Evolutionary conservation across 2,888 invertebrate species (phyloP).

Genomic region (Pachydiplax longipennis): DNA sequence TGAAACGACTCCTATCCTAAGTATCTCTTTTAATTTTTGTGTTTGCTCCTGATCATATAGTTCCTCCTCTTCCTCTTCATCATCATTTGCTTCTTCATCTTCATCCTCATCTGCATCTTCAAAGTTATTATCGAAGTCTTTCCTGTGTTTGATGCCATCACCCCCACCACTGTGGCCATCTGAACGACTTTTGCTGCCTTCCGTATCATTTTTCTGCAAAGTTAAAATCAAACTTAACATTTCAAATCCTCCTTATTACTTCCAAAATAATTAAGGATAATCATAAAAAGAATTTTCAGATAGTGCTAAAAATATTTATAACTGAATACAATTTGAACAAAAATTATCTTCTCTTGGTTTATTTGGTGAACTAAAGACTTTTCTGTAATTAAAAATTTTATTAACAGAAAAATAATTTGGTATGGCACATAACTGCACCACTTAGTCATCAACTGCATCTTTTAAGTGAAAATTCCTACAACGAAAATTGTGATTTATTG

Average conservation of each 20-base stretch:
- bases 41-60: slow-evolving; percentile 30
- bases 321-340: no score
- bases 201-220: slow-evolving; percentile 9
- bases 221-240: background rate
- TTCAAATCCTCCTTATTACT: background rate
- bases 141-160: slow-evolving; percentile 60
- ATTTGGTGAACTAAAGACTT: no score
- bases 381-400: no score
- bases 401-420: no score
- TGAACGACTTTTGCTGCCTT: background rate
- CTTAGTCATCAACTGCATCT: no score
- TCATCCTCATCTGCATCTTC: slow-evolving; percentile 54
- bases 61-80: slow-evolving; percentile 15
- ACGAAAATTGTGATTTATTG: no score
- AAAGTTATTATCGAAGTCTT: slow-evolving; percentile 65
- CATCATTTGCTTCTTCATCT: slow-evolving; percentile 46
- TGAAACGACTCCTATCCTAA: slow-evolving; percentile 22
- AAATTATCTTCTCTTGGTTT: no score
- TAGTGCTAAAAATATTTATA: no score
- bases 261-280: no score
- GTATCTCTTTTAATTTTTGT: slow-evolving; percentile 38
- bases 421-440: no score
- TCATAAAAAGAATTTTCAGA: no score
- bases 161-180: slow-evolving; percentile 41
- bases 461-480: no score